phyloP scores from a whole-genome alignment of 2,888 invertebrate genomes.

The Gastrophysa polygoni region DNA sequence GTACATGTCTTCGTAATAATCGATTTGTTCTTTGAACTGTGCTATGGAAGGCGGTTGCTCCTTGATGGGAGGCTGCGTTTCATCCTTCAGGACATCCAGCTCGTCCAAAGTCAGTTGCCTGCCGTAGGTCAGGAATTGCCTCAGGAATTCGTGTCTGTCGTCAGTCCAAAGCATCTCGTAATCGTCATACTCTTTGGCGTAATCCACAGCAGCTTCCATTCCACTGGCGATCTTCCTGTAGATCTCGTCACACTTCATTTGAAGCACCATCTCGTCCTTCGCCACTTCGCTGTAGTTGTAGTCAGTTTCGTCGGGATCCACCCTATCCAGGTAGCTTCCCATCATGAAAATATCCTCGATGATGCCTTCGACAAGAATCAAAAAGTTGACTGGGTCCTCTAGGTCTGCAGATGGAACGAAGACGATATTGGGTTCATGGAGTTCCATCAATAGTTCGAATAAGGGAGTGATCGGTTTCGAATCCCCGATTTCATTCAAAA shows the following conservation, averaged over 20 bases:
- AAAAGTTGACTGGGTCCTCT: constrained; percentile 70
- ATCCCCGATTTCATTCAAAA: constrained; percentile 64
- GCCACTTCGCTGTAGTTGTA: constrained; percentile 59
- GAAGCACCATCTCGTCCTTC: constrained; percentile 66
- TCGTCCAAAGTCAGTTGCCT: constrained; percentile 75
- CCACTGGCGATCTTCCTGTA: constrained; percentile 52
- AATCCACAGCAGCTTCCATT: constrained; percentile 56
- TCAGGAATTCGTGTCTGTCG: constrained; percentile 75
- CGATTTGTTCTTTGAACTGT: constrained; percentile 82
- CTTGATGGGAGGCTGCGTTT: constrained; percentile 43
- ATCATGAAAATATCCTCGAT: constrained; percentile 80
- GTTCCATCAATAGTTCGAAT: constrained; percentile 76
- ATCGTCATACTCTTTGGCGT: constrained; percentile 64
- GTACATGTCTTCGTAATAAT: constrained; percentile 80
- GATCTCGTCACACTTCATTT: constrained; percentile 46
- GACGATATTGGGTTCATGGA: constrained; percentile 74
- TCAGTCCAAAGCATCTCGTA: constrained; percentile 84
- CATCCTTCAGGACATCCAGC: constrained; percentile 63
- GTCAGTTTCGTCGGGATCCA: constrained; percentile 59
- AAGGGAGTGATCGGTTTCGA: constrained; percentile 62
- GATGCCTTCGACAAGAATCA: constrained; percentile 69
- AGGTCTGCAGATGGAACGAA: constrained; percentile 77
- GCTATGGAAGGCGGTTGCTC: constrained; percentile 70
- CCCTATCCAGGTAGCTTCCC: constrained; percentile 72
- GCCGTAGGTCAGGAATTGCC: constrained; percentile 78